These are phyloP conservation scores for Arenicola marina DNA, from an alignment of 2,888 invertebrate genomes.

Conservation along the genomic window DNA sequence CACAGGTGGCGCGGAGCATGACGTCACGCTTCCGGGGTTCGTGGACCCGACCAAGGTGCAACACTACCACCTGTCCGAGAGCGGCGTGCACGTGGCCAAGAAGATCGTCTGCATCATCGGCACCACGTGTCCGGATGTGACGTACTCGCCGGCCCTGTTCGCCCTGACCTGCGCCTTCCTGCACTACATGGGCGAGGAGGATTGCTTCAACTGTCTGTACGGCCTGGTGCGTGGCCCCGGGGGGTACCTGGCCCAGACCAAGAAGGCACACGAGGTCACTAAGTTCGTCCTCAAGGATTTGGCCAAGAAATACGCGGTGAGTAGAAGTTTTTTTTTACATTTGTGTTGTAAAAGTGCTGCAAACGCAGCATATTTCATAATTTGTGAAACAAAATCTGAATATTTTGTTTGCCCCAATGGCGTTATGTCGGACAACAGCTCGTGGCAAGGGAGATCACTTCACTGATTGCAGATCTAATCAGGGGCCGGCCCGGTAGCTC, in stretches of 20 bases:
- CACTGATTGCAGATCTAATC: too few species aligned
- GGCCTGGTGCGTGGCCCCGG: conserved; percentile 76
- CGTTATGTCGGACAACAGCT: too few species aligned
- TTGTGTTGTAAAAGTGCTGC: too few species aligned
- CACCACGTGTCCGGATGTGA: conserved; percentile 93
- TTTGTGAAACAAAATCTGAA: too few species aligned
- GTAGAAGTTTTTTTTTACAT: too few species aligned
- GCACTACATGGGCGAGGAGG: conserved; percentile 84
- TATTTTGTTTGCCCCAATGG: too few species aligned
- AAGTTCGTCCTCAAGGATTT: conserved; percentile 96
- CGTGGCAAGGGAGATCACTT: too few species aligned
- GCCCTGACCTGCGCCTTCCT: conserved; percentile 90
- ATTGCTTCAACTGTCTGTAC: conserved; percentile 17
- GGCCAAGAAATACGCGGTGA: conserved; percentile 95
- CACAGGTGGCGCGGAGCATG: conserved; percentile 11
- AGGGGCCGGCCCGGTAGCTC: too few species aligned
- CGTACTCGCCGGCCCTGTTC: conserved; percentile 90
- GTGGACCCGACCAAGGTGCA: conserved; percentile 87
- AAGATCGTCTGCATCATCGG: conserved; percentile 87
- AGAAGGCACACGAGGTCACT: conserved; percentile 90
- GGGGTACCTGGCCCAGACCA: conserved; percentile 95
- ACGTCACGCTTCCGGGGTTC: conserved; percentile 76
- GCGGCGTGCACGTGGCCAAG: conserved; percentile 83
- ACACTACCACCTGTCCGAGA: conserved; percentile 80
- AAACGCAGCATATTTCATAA: too few species aligned